Base-by-base conservation (phyloP, 2,113 vertebrate genomes). In the Entelurus aequoreus region DNA sequence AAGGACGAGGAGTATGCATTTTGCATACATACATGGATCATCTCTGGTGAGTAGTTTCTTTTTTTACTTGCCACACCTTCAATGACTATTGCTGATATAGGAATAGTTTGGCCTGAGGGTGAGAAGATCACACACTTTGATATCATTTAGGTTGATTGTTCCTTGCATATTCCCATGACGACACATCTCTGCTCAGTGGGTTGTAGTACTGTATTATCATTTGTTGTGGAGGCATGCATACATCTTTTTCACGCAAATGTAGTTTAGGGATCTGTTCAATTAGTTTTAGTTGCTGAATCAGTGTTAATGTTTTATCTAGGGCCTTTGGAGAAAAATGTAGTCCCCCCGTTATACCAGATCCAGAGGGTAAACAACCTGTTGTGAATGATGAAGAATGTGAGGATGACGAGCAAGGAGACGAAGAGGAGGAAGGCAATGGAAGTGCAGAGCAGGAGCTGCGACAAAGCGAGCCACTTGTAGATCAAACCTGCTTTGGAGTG, bases 1-100 rank as follows among this genome's bases (percentile, higher is more conserved):
- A 95, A 55, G 97, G 97, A 13, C 94, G 89, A 86, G 97, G 97
- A 60, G 90, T 99, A 74, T 90, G 81, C 54, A 81, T 97, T 68
- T 81, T 98, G 52, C 96, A 99, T 61, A 90, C 95, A 0, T 94
- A 96, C 78, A 90, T 89, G 89, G 97, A 99, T 87, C 87, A 91
- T 64, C 87, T 99, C 66, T 99, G 97, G 95, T 97, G 68, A 76
- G 93, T 86, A 36, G 5, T 28, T 50, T 42, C 36, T 21, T 36
- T 35, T 36, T 48, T 44, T 44, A 36, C 5, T 0, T n/a, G 35
- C 35, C 47, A 61, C 48, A 50, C 12, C 9, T 42, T 57, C 37
- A 55, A 10, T 55, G 13, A 55, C n/a, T 8, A 36, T n/a, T 55
- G 8, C 14, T 36, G 2, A 4, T 11, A 2, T 44, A 42, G 15